Base-by-base conservation (phyloP, 2,113 vertebrate species). In the Vicugna pacos region DNA sequence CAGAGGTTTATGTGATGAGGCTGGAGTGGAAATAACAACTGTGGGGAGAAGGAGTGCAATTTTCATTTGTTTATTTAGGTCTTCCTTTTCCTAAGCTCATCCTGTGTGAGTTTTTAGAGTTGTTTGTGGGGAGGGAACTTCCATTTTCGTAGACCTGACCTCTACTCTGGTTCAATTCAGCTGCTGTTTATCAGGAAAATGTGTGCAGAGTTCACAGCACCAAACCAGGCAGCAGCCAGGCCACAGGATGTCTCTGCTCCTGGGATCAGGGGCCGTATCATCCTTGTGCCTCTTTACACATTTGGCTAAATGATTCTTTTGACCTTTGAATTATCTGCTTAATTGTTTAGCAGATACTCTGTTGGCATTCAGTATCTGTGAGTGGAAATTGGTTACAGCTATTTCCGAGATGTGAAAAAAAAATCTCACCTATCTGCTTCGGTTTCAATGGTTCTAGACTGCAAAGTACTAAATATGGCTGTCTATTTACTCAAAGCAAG, bases 361-460 rank as follows among this genome's bases (percentile, higher is more conserved):
- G 22, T 46, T 73, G 56, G 20, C n/a, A 32, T 62, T 94, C 64
- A 58, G 42, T 15, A 64, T 30, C n/a, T 30, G 54, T 12, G 32
- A 62, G 56, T 22, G 15, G 65, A 94, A 79, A 87, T 26, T 73
- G 80, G 30, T 60, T 12, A 16, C 48, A 56, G 42, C 5, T 69
- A 50, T 79, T 91, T 94, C 32, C 50, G n/a, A 79, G 64, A 30
- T 48, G 19, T 67, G 42, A 93, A 87, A 42, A 42, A 42, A 42
- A 94, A 77, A 62, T 83, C 58, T 89, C 46, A 85, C 16, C 30
- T 54, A 56, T 11, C 30, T 89, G n/a, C 35, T 80, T 91, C 38
- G n/a, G 30, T 81, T 93, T 73, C 84, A 96, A 80, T 58, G 32
- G 62, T 56, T 93, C 84, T 64, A 48, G 60, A 75, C 52, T n/a